Percentiles rank a stretch among this genome's conserved stretches.
Conservation (phyloP, 2,113 vertebrate species). For the Tenebrosternarchus preto region DNA sequence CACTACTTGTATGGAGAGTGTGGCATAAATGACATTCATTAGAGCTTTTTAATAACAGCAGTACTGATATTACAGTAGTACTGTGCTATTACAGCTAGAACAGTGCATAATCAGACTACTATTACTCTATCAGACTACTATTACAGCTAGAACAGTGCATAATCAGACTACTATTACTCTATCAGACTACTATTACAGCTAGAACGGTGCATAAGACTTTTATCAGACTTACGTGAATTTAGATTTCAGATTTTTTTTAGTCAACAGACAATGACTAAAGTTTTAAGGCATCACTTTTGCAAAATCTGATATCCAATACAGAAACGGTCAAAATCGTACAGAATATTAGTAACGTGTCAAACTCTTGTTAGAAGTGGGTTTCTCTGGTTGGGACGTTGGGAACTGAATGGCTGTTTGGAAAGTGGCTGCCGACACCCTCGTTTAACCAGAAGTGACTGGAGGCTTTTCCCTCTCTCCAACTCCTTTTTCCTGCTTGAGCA, state of each 20-base stretch:
- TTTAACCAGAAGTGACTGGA: slow-evolving; percentile 30
- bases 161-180: too few species aligned
- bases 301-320: neutral
- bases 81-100: neutral
- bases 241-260: neutral
- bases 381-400: neutral
- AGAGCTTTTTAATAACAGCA: neutral
- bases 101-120: too few species aligned
- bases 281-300: neutral
- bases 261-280: neutral
- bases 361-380: neutral
- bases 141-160: neutral
- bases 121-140: too few species aligned
- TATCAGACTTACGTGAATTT: too few species aligned
- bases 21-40: too few species aligned
- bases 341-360: neutral
- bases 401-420: slow-evolving; percentile 22
- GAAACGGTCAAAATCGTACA: neutral
- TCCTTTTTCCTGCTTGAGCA: slow-evolving; percentile 37
- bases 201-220: too few species aligned
- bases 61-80: neutral
- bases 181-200: too few species aligned
- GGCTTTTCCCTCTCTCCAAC: slow-evolving; percentile 21
- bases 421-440: slow-evolving; percentile 11
- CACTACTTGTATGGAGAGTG: neutral